Conservation (phyloP, 2,113 vertebrate genomes). For the Phyllostomus discolor region DNA sequence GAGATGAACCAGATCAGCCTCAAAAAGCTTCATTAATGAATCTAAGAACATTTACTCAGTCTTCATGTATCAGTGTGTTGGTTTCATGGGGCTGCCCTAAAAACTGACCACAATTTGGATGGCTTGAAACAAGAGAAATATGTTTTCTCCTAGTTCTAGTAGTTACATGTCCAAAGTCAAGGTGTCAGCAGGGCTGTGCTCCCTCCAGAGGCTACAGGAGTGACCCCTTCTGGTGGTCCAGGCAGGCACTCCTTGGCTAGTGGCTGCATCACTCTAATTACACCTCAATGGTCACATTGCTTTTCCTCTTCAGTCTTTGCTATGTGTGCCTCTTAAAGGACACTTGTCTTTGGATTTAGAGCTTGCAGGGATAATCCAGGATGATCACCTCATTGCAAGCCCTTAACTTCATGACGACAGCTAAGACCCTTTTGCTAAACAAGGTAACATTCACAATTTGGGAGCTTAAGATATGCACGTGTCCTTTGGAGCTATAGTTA, state of each 20-base stretch:
- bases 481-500: not conserved
- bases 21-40: slow-evolving; percentile 27
- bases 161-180: not conserved
- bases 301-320: no score
- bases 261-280: no score
- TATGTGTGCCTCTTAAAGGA: no score
- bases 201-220: no score
- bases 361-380: not conserved
- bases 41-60: slow-evolving; percentile 51
- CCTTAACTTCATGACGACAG: not conserved
- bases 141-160: not conserved
- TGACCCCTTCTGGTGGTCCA: no score
- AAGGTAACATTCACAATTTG: not conserved
- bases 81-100: not conserved
- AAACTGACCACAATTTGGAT: not conserved
- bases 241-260: no score
- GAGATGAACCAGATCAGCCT: slow-evolving; percentile 60
- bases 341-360: not conserved
- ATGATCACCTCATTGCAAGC: not conserved
- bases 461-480: no score
- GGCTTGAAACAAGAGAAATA: not conserved
- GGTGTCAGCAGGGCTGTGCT: no score
- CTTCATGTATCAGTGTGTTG: not conserved
- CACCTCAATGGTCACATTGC: no score
- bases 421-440: not conserved